Conservation (phyloP, 1,140 invertebrate species). For the Pachyrhynchus sulphureomaculatus region DNA sequence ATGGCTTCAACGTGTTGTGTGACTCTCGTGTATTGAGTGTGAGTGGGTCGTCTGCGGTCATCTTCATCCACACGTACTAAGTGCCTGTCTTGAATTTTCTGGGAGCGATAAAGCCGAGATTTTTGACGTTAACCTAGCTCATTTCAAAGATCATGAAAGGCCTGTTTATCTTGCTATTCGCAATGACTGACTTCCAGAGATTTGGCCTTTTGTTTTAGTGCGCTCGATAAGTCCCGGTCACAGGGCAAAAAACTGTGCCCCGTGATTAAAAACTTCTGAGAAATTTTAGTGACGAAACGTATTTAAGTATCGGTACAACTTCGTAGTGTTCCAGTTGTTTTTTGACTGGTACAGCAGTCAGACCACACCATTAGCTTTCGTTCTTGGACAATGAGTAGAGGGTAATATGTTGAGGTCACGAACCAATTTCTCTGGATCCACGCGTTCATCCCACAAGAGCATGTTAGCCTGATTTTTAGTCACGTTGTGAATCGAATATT, state of each 20-base stretch:
- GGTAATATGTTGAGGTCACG: neutral
- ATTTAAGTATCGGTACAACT: neutral
- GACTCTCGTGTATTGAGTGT: no score
- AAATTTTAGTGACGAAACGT: neutral
- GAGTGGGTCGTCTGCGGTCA: no score
- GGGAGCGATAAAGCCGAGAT: no score
- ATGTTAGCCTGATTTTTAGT: slow-evolving; percentile 11
- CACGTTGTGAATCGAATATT: slow-evolving; percentile 17
- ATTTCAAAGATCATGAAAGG: no score
- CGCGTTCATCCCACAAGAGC: neutral
- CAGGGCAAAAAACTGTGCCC: no score
- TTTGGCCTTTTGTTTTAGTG: neutral
- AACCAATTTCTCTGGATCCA: slow-evolving; percentile 15
- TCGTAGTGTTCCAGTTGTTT: slow-evolving; percentile 8
- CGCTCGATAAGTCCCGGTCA: neutral
- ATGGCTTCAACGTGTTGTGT: no score
- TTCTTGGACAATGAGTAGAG: neutral
- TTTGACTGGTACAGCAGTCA: slow-evolving; percentile 6
- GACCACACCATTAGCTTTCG: slow-evolving; percentile 21
- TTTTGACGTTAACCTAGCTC: no score
- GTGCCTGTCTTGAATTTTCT: no score
- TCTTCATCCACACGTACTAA: no score
- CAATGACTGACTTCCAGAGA: slow-evolving; percentile 5
- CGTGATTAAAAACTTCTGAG: slow-evolving; percentile 5
- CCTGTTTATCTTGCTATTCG: neutral